Base-by-base conservation (phyloP, 2,888 invertebrate species). In the Nomada goodeniana region DNA sequence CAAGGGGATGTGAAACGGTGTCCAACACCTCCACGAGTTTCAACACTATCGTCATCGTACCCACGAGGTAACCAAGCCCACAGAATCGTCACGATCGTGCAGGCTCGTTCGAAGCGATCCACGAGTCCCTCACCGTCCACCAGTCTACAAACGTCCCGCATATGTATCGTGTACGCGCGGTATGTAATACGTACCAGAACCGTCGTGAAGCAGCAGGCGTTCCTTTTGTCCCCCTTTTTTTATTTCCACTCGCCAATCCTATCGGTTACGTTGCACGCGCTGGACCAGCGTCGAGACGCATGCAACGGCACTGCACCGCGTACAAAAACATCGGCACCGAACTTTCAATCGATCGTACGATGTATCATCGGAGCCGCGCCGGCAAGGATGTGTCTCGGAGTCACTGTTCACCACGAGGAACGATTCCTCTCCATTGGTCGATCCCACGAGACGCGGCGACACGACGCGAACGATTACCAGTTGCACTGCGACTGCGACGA, bases 171-270 rank as follows among this genome's bases (percentile, higher is more conserved):
- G 53, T 65, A 47, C 53, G 47, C 47, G 29, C 42, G 23, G 53
- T 5, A 7, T 36, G 36, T 63, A 64, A 76, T 72, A 57, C 72
- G 55, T 64, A 72, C 55, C 36, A 26, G 63, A 64, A 72, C 63
- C 20, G 23, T 15, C 29, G 18, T 55, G 50, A 57, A 76, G 50
- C 42, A 11, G 50, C 50, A 36, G 42, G 59, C 61, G 50, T 26
- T 64, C 23, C 60, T 23, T 42, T 61, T 23, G 26, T 55, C 47
- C 52, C 50, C 47, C 3, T 10, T 13, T 15, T 47, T 47, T 47
- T 47, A n/a, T n/a, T 47, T 47, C 47, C 47, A 0, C 15, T 47
- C 47, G 47, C 47, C 47, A 44, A 20, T 53, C 72, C 63, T 63
- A 53, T 63, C 53, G 42, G 44, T 57, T n/a, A 57, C 23, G 44